A percentile compares a stretch with the other conserved stretches of the same genome.
phyloP scores from a whole-genome alignment of 53 echinoderm and acorn worm genomes.

The Henricia sp. region DNA sequence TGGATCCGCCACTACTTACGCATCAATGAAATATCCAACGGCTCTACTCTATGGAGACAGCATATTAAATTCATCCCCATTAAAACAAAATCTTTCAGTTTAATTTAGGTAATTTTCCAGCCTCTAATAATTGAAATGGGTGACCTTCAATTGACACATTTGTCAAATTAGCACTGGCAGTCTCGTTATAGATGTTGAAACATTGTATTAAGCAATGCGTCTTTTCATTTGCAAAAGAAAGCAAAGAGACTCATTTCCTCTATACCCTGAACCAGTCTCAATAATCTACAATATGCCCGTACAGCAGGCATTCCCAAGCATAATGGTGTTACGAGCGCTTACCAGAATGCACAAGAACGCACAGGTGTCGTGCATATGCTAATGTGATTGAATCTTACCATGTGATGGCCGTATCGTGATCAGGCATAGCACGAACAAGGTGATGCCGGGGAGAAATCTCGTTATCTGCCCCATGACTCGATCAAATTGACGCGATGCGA shows the following conservation, averaged over 20 bases:
- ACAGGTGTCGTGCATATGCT: conserved; percentile 34
- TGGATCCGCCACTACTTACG: too few relatives aligned
- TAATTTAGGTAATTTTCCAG: too few relatives aligned
- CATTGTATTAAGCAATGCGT: background rate
- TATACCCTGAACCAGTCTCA: background rate
- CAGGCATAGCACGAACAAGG: conserved; percentile 34
- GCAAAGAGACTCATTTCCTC: background rate
- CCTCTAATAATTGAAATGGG: too few relatives aligned
- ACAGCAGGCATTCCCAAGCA: background rate
- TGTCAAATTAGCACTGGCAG: too few relatives aligned
- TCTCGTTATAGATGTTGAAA: too few relatives aligned
- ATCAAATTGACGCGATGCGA: background rate
- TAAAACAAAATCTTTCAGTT: too few relatives aligned
- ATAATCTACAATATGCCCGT: background rate
- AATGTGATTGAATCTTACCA: conserved; percentile 53
- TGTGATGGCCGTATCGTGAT: conserved; percentile 12
- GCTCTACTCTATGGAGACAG: too few relatives aligned
- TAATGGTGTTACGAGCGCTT: background rate
- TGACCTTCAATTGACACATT: too few relatives aligned
- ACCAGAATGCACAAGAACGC: background rate
- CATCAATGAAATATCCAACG: too few relatives aligned
- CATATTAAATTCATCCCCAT: too few relatives aligned
- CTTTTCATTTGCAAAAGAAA: background rate
- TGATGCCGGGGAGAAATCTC: conserved; percentile 8
- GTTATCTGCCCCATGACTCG: conserved; percentile 18